A percentile compares a stretch with the other conserved stretches of the same genome.
Evolutionary conservation across 2,113 vertebrate genomes (phyloP).

Genomic region (Eulemur rufifrons): DNA sequence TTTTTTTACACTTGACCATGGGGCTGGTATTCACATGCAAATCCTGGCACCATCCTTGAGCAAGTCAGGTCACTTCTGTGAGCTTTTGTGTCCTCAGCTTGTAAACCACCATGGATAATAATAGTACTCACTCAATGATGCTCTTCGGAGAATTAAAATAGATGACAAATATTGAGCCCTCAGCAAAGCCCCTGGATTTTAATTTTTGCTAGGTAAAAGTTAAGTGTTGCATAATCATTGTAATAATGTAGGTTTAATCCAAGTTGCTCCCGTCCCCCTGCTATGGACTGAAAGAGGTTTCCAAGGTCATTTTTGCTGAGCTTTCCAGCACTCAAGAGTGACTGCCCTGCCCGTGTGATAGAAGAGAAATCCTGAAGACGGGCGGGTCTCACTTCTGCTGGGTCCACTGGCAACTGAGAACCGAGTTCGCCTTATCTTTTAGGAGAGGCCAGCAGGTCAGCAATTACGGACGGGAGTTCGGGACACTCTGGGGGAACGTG

Average conservation of each 20-base stretch:
- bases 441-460: neutral
- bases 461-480: neutral
- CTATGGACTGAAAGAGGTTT: neutral
- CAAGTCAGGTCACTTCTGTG: neutral
- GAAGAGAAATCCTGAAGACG: neutral
- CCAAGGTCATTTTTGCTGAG: neutral
- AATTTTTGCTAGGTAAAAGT: neutral
- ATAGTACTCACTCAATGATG: neutral
- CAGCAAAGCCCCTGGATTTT: neutral
- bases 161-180: neutral
- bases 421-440: fast-evolving
- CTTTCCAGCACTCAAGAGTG: neutral
- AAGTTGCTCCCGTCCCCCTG: neutral
- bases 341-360: fast-evolving
- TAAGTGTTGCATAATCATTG: neutral
- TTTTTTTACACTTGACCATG: neutral
- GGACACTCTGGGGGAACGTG: fast-evolving
- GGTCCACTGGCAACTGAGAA: neutral
- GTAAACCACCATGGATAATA: no score
- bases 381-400: fast-evolving
- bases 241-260: neutral
- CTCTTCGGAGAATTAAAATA: neutral
- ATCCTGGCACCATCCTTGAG: neutral
- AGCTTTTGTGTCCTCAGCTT: neutral
- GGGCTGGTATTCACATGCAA: fast-evolving